Evolutionary conservation across 2,113 vertebrate species (phyloP), one percentile per base, ranked within the genome.

Genomic region (Cervus canadensis): DNA sequence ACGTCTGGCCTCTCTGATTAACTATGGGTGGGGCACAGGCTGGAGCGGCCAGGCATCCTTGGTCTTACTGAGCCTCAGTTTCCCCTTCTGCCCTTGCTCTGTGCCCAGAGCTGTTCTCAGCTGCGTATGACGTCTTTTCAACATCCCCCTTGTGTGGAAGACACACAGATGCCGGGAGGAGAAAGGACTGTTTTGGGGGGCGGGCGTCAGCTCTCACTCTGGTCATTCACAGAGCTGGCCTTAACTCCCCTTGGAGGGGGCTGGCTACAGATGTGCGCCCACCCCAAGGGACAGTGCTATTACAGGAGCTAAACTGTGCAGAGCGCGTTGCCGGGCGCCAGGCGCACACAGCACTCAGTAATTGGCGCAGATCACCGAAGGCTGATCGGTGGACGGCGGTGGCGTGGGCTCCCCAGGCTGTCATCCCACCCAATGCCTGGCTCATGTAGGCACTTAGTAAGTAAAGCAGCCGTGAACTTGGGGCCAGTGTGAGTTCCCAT

Each of bases 201-300:
- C 16, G 0, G 25, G n/a, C 2, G 0, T 36, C 5, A 3, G 28
- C 3, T 56, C 82, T 87, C 36, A 2, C 0, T 6, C 60, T 23
- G 74, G 36, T 9, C 1, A 40, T 36, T 54, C 57, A 23, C 9
- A 25, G 76, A 43, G 30, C 21, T 7, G 57, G 45, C 14, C 28
- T 33, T 62, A 23, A 1, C 10, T 71, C 10, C 19, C 9, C 79
- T 54, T 7, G 19, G 79, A 25, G 25, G 1, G 7, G 74, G 50
- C 14, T 45, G 74, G n/a, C 43, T 21, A 12, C 14, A 30, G 25
- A 11, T 7, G 1, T 26, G 45, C 48, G 25, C 52, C 16, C 9
- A 1, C 25, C 6, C 15, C 36, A 2, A 30, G 3, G 36, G 40
- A 17, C 33, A 11, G 76, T n/a, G 52, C 28, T 19, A 7, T 5